A percentile compares a stretch with the other conserved stretches of the same genome.
Conservation (phyloP, 2,888 invertebrate genomes). For the Troglohyphantes excavatus region DNA sequence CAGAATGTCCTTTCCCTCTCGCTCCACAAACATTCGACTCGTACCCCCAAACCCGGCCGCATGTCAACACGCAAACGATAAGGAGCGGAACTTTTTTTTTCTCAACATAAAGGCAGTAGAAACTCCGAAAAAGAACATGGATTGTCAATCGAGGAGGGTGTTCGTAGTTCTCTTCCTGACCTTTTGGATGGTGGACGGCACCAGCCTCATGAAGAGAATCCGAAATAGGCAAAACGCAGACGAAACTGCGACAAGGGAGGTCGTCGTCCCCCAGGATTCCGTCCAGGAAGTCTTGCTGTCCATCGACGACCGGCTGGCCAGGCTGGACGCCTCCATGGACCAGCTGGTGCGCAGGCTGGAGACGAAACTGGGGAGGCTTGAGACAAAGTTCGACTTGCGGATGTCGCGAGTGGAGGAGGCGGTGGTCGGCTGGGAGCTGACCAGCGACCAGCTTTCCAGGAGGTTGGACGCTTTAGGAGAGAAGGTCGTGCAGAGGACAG, state of each 20-base stretch:
- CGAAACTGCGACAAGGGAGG: constrained; percentile 34
- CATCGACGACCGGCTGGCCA: constrained; percentile 78
- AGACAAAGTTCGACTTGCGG: constrained; percentile 81
- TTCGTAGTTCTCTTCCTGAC: not conserved
- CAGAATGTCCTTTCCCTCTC: constrained; percentile 40
- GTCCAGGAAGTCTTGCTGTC: constrained; percentile 78
- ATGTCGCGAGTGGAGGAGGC: constrained; percentile 79
- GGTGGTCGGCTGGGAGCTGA: constrained; percentile 78
- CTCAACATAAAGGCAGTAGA: too few relatives aligned
- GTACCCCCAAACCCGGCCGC: not conserved
- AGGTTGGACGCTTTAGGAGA: constrained; percentile 76
- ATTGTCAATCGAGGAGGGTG: not conserved
- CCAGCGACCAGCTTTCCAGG: constrained; percentile 73
- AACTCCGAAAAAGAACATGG: not conserved
- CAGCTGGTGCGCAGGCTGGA: constrained; percentile 83
- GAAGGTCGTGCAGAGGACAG: constrained; percentile 43
- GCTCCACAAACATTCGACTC: not conserved
- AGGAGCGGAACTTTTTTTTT: not conserved
- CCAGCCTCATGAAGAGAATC: constrained; percentile 57
- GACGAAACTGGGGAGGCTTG: constrained; percentile 83
- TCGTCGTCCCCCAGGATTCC: constrained; percentile 9
- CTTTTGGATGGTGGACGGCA: constrained; percentile 11
- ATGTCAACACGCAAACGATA: constrained; percentile 28
- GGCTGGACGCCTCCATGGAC: constrained; percentile 80
- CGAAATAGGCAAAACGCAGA: constrained; percentile 51